Percentiles rank a stretch among this genome's conserved stretches.
phyloP scores from a whole-genome alignment of 2,797 vertebrate genomes.

The Pteronotus mesoamericanus region DNA sequence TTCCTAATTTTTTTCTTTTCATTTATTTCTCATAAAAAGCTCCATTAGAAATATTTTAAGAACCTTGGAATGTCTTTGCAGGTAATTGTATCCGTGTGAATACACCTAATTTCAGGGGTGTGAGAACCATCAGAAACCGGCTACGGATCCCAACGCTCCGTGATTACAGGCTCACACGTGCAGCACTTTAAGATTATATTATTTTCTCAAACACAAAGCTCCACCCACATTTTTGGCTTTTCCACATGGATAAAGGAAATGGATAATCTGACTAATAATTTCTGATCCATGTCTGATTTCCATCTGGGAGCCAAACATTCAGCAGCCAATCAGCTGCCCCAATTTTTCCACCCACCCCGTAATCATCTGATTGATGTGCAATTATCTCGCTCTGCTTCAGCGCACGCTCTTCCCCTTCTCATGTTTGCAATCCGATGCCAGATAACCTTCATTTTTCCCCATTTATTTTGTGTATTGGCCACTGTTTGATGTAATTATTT shows the following conservation, averaged over 20 bases:
- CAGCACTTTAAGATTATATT: not conserved
- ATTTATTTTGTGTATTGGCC: slow-evolving; percentile 74
- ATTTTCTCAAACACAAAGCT: slow-evolving; percentile 21
- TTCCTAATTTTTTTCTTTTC: not conserved
- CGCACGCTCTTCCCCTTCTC: slow-evolving; percentile 36
- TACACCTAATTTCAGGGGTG: not conserved
- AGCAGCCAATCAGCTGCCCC: slow-evolving; percentile 54
- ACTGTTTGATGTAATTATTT: slow-evolving; percentile 79
- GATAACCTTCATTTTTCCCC: slow-evolving; percentile 77
- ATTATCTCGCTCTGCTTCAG: slow-evolving; percentile 66
- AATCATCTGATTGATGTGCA: slow-evolving; percentile 75
- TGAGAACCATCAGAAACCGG: not conserved
- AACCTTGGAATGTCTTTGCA: not conserved
- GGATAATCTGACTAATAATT: slow-evolving; percentile 70
- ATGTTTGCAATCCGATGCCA: slow-evolving; percentile 70
- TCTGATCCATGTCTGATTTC: slow-evolving; percentile 69
- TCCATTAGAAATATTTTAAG: not conserved
- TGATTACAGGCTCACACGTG: not conserved
- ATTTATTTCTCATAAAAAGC: not conserved
- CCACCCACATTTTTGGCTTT: slow-evolving; percentile 4
- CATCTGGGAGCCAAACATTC: slow-evolving; percentile 62
- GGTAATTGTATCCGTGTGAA: not conserved
- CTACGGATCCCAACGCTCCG: accelerated
- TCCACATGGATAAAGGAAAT: slow-evolving; percentile 41
- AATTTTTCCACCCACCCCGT: slow-evolving; percentile 61